A percentile compares a stretch with the other conserved stretches of the same genome.
phyloP scores from a whole-genome alignment of 2,113 vertebrate species.

The Brienomyrus brachyistius region DNA sequence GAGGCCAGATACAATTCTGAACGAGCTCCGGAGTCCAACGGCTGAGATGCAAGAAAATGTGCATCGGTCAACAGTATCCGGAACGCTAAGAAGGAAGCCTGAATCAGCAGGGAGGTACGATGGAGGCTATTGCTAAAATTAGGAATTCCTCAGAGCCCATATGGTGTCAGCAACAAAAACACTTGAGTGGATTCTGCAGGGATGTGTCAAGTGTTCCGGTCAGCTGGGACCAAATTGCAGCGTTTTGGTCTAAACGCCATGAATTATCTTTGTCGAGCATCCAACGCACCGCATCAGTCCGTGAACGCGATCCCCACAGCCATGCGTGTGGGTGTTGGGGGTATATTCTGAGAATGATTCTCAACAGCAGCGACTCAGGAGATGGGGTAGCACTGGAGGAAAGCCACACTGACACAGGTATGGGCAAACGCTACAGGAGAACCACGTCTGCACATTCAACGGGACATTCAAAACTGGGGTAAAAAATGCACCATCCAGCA shows the following conservation, averaged over 20 bases:
- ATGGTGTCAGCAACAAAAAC: constrained; percentile 3
- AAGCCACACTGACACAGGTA: background rate
- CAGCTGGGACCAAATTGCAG: background rate
- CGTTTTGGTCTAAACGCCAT: background rate
- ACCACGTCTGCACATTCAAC: background rate
- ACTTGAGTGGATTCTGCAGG: background rate
- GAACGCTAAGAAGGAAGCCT: background rate
- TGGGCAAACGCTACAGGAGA: background rate
- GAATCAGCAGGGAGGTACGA: background rate
- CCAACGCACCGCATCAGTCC: background rate
- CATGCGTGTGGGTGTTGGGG: background rate
- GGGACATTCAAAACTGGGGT: background rate
- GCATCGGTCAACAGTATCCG: constrained; percentile 6
- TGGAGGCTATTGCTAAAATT: background rate
- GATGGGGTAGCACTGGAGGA: background rate
- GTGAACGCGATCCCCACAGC: background rate
- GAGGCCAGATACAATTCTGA: constrained; percentile 1
- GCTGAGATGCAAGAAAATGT: constrained; percentile 4
- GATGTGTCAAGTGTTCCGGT: background rate
- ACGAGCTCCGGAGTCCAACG: background rate
- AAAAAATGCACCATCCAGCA: background rate
- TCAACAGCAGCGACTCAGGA: background rate
- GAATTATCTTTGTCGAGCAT: background rate
- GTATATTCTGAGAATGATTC: background rate
- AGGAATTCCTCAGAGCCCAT: background rate